A percentile compares a stretch with the other conserved stretches of the same genome.
phyloP scores from a whole-genome alignment of 1,140 invertebrate genomes.

The Euura lappo region DNA sequence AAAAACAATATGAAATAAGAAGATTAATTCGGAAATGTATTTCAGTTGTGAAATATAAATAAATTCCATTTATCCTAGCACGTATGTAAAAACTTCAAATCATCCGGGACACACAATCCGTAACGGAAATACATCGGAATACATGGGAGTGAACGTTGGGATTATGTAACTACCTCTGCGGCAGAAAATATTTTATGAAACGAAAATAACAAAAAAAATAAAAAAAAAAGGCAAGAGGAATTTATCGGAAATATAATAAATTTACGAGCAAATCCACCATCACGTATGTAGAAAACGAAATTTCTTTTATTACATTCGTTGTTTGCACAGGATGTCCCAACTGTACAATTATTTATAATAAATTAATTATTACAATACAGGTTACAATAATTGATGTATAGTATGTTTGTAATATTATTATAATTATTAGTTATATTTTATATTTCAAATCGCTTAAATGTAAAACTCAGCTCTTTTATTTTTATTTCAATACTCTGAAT shows the following conservation, averaged over 20 bases:
- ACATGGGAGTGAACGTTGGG: not conserved
- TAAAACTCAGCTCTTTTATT: not conserved
- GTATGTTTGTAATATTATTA: not conserved
- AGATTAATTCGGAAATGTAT: too few species aligned
- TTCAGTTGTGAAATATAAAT: too few species aligned
- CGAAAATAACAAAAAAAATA: too few species aligned
- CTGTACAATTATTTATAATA: slow-evolving; percentile 6
- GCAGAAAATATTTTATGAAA: too few species aligned
- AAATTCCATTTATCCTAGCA: too few species aligned
- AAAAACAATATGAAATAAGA: too few species aligned
- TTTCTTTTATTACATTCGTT: slow-evolving; percentile 49
- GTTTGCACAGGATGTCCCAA: slow-evolving; percentile 24
- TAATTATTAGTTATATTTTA: slow-evolving; percentile 1
- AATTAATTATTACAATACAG: not conserved
- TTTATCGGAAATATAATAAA: not conserved
- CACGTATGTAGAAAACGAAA: slow-evolving; percentile 10
- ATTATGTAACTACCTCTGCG: too few species aligned
- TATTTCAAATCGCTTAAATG: not conserved
- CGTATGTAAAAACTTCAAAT: too few species aligned
- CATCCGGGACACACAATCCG: too few species aligned
- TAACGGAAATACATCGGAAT: too few species aligned
- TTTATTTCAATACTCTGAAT: slow-evolving; percentile 21
- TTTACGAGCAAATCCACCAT: not conserved
- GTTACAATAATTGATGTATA: not conserved
- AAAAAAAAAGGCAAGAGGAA: not conserved